These are phyloP conservation scores for Enteromius viviparus DNA, from an alignment of 2,797 vertebrate species.

Conservation along the genomic window DNA sequence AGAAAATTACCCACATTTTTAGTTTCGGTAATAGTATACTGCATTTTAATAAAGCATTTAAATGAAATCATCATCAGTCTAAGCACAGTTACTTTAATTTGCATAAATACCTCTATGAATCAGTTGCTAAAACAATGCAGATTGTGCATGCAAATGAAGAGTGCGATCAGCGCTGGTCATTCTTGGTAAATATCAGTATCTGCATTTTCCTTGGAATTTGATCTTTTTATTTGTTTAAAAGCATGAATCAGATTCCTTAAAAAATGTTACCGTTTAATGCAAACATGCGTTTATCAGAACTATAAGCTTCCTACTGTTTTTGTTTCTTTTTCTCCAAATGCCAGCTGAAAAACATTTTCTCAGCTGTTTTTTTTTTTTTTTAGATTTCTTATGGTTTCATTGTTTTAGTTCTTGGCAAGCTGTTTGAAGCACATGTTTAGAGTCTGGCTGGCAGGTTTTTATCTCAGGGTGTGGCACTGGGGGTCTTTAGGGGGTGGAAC, in stretches of 20 bases:
- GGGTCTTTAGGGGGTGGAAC: background rate
- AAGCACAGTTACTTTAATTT: background rate
- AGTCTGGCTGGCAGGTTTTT: background rate
- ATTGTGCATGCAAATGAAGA: background rate
- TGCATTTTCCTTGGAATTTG: background rate
- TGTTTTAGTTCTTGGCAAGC: constrained; percentile 25
- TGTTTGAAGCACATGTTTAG: constrained; percentile 16
- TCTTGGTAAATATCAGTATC: background rate
- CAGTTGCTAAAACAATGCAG: background rate
- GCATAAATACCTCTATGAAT: constrained; percentile 1
- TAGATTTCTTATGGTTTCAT: constrained; percentile 18
- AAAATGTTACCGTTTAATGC: background rate
- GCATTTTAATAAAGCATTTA: background rate
- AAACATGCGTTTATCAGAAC: background rate
- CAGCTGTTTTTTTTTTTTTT: constrained; percentile 18
- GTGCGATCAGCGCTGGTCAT: background rate
- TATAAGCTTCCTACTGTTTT: background rate
- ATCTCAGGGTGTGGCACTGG: constrained; percentile 31
- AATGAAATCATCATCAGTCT: background rate
- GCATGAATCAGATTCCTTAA: background rate
- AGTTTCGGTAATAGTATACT: background rate
- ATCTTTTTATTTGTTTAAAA: background rate
- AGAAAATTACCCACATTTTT: background rate
- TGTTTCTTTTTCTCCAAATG: background rate
- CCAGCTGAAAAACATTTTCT: background rate